These are phyloP conservation scores for Xenops minutus DNA, from an alignment of 2,797 vertebrate species.

Conservation along the genomic window DNA sequence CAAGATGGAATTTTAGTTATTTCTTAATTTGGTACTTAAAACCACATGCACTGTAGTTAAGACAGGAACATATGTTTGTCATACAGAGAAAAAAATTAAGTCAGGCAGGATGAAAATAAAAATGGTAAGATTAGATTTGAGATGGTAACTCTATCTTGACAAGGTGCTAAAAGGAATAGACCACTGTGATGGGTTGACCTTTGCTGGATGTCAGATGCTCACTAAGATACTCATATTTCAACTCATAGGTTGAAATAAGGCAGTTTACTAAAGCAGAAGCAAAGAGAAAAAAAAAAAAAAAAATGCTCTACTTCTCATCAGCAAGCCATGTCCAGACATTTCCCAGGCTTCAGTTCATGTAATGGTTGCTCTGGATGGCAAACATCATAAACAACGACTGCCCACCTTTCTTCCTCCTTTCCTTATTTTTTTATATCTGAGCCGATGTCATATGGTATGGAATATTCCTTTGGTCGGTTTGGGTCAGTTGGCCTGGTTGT, in stretches of 20 bases:
- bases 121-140: neutral
- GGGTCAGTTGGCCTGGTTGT: neutral
- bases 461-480: neutral
- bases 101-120: neutral
- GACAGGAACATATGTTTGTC: neutral
- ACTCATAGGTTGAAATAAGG: neutral
- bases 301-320: neutral
- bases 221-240: neutral
- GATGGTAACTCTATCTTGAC: neutral
- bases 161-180: neutral
- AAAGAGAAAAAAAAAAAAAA: neutral
- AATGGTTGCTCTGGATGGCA: neutral
- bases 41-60: neutral
- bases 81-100: neutral
- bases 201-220: neutral
- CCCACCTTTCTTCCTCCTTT: neutral
- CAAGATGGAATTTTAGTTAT: neutral
- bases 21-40: neutral
- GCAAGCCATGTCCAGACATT: neutral
- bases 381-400: neutral
- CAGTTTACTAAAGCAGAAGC: neutral
- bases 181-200: neutral
- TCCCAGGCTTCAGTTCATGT: neutral
- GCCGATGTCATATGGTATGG: accelerated
- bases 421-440: neutral